Evolutionary conservation across 2,888 invertebrate species (phyloP).

Genomic region (Plagodis dolabraria): DNA sequence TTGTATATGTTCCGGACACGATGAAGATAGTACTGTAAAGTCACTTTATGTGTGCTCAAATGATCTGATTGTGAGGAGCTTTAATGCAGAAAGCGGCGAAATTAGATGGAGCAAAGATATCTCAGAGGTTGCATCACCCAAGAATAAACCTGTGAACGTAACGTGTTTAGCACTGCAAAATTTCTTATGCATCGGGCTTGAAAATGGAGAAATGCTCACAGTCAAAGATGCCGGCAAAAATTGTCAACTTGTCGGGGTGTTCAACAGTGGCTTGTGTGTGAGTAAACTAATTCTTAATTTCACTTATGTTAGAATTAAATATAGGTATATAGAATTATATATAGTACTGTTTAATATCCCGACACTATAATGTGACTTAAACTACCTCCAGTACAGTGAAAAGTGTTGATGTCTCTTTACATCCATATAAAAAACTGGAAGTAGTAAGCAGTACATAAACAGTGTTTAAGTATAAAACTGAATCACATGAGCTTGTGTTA

Average conservation of each 20-base stretch:
- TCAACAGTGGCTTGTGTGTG: constrained; percentile 69
- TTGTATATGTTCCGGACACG: constrained; percentile 63
- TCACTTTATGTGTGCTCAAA: constrained; percentile 67
- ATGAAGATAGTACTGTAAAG: constrained; percentile 57
- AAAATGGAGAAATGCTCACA: constrained; percentile 71
- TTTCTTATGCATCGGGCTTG: constrained; percentile 64
- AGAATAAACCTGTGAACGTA: constrained; percentile 76
- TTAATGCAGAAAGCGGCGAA: constrained; percentile 54
- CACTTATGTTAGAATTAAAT: too few species aligned
- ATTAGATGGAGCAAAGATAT: constrained; percentile 66
- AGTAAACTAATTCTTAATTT: constrained; percentile 28
- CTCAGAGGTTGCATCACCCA: constrained; percentile 56
- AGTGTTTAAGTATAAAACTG: too few species aligned
- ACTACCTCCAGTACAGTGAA: too few species aligned
- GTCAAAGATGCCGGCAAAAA: constrained; percentile 55
- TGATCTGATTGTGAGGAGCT: constrained; percentile 66
- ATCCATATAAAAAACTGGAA: too few species aligned
- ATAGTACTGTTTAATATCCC: too few species aligned
- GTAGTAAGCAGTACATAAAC: too few species aligned
- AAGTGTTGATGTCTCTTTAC: too few species aligned
- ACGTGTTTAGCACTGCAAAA: constrained; percentile 66
- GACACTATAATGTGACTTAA: too few species aligned
- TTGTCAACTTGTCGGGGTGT: constrained; percentile 64
- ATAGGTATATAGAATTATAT: too few species aligned
- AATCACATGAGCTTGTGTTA: too few species aligned